Conservation (phyloP, 2,888 invertebrate genomes). For the Polydrusus tereticollis region DNA sequence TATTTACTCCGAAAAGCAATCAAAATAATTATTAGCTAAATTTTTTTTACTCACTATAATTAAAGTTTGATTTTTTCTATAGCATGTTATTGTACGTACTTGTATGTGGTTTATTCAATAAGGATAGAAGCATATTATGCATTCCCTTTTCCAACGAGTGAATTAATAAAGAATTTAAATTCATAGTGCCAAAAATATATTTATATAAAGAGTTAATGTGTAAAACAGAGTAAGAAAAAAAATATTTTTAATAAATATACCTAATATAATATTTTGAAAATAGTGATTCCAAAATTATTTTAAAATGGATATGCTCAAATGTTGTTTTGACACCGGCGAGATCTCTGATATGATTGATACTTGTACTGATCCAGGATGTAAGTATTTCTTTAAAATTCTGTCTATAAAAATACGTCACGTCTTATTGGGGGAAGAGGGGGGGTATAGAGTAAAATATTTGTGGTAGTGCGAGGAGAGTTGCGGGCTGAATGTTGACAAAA, state of each 20-base stretch:
- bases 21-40: neutral
- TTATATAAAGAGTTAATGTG: neutral
- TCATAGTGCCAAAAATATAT: neutral
- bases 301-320: slow-evolving; percentile 73
- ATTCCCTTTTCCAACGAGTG: neutral
- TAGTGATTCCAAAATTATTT: neutral
- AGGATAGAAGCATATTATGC: neutral
- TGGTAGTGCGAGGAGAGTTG: too few species aligned
- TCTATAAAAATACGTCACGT: too few species aligned
- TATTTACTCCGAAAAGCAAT: neutral
- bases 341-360: slow-evolving; percentile 82
- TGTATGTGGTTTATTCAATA: neutral
- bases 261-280: neutral
- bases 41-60: neutral
- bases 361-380: slow-evolving; percentile 86
- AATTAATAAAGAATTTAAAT: neutral
- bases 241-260: neutral
- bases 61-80: neutral
- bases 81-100: neutral
- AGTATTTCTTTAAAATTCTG: slow-evolving; percentile 67
- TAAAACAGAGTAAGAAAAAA: neutral
- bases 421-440: too few species aligned
- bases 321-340: slow-evolving; percentile 84
- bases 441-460: too few species aligned
- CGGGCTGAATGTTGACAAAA: too few species aligned